Percentiles rank a stretch among this genome's conserved stretches.
These are phyloP conservation scores for Hoplostethus atlanticus DNA, from an alignment of 2,797 vertebrate genomes.

Conservation along the genomic window DNA sequence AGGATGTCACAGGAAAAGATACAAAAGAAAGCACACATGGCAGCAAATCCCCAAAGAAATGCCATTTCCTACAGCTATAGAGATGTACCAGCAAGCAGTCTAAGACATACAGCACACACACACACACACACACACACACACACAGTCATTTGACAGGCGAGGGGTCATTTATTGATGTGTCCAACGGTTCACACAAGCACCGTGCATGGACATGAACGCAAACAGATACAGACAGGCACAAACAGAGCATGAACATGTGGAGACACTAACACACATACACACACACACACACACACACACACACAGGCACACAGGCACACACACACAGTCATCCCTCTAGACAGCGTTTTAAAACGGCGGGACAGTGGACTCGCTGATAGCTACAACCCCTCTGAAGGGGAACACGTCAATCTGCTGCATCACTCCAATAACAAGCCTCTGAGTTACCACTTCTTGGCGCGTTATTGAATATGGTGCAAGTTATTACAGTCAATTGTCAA, in stretches of 20 bases:
- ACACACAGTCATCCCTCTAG: neutral
- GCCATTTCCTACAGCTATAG: conserved; percentile 23
- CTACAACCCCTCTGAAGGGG: conserved; percentile 22
- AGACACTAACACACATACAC: no score
- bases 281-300: no score
- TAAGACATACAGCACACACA: conserved; percentile 7
- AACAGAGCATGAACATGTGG: no score
- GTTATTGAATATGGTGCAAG: conserved; percentile 14
- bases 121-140: conserved; percentile 6
- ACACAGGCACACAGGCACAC: neutral
- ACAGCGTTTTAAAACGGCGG: no score
- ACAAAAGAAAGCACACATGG: conserved; percentile 10
- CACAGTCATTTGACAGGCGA: no score
- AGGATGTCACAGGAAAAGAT: neutral
- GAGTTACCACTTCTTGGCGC: conserved; percentile 17
- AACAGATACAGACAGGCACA: no score
- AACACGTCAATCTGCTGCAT: conserved; percentile 19
- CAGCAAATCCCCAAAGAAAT: conserved; percentile 32
- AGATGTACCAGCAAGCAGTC: conserved; percentile 4
- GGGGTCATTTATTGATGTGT: no score
- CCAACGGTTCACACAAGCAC: no score
- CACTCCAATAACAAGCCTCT: conserved; percentile 8
- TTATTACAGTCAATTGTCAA: conserved; percentile 29
- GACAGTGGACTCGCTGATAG: conserved; percentile 12
- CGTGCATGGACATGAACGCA: no score